Conservation (phyloP, 1,140 invertebrate species). For the Myzus persicae region DNA sequence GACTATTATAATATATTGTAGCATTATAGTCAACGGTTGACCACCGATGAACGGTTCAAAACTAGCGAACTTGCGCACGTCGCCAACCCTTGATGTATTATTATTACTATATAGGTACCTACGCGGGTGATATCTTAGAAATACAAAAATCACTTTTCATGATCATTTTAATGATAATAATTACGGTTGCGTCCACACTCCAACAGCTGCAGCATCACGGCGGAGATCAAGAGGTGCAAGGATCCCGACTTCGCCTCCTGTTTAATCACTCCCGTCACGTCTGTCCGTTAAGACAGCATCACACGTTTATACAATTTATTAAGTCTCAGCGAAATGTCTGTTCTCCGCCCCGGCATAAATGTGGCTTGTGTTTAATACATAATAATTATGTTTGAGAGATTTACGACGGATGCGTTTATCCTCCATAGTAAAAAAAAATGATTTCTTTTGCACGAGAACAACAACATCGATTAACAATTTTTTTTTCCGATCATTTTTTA, state of each 20-base stretch:
- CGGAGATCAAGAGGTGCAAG: neutral
- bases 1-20: too few species aligned
- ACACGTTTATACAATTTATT: neutral
- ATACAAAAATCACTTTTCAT: neutral
- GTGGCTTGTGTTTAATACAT: neutral
- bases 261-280: neutral
- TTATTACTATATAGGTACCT: too few species aligned
- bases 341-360: neutral
- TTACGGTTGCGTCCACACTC: neutral
- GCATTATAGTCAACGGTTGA: too few species aligned
- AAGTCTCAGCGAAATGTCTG: neutral
- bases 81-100: too few species aligned
- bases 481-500: neutral
- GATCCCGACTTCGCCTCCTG: neutral
- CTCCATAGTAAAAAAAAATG: neutral
- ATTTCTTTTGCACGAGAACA: neutral
- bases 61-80: too few species aligned
- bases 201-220: neutral
- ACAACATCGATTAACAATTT: neutral
- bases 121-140: neutral
- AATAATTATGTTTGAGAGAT: neutral
- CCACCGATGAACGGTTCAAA: too few species aligned
- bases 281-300: neutral
- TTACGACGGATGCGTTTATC: neutral
- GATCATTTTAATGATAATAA: neutral